These are phyloP conservation scores for Synergus gifuensis DNA, from an alignment of 2,888 invertebrate species.

Conservation along the genomic window DNA sequence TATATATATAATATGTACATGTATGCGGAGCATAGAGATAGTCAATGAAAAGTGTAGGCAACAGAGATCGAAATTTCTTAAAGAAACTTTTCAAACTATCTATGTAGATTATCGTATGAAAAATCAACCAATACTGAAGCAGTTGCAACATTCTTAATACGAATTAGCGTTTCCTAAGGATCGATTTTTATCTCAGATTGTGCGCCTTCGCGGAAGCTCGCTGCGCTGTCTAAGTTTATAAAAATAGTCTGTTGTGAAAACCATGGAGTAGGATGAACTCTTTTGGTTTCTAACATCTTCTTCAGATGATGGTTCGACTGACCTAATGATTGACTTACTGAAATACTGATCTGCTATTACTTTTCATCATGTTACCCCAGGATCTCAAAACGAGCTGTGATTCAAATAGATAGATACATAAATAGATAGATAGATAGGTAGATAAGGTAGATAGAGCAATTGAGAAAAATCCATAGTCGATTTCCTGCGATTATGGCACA, in stretches of 20 bases:
- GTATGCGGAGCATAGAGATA: constrained; percentile 35
- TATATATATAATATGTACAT: constrained; percentile 36
- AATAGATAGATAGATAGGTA: neutral
- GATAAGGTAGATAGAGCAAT: neutral
- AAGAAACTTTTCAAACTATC: constrained; percentile 14
- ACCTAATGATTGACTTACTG: neutral
- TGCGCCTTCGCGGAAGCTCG: constrained; percentile 52
- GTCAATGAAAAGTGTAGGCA: constrained; percentile 32
- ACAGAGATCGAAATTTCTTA: constrained; percentile 16
- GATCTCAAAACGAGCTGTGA: constrained; percentile 13
- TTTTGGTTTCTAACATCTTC: neutral
- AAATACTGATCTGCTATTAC: neutral
- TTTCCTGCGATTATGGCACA: constrained; percentile 21
- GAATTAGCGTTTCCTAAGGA: neutral
- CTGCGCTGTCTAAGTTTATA: constrained; percentile 47
- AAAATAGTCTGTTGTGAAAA: constrained; percentile 48
- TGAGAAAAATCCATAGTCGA: constrained; percentile 14
- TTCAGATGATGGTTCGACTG: neutral
- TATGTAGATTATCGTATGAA: constrained; percentile 14
- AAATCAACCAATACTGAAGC: constrained; percentile 37
- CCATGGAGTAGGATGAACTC: constrained; percentile 27
- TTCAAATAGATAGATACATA: neutral
- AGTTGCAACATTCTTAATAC: neutral
- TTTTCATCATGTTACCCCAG: constrained; percentile 1
- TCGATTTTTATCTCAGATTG: constrained; percentile 14